Base-by-base conservation (phyloP, 2,113 vertebrate species). In the Heterotilapia buettikoferi region DNA sequence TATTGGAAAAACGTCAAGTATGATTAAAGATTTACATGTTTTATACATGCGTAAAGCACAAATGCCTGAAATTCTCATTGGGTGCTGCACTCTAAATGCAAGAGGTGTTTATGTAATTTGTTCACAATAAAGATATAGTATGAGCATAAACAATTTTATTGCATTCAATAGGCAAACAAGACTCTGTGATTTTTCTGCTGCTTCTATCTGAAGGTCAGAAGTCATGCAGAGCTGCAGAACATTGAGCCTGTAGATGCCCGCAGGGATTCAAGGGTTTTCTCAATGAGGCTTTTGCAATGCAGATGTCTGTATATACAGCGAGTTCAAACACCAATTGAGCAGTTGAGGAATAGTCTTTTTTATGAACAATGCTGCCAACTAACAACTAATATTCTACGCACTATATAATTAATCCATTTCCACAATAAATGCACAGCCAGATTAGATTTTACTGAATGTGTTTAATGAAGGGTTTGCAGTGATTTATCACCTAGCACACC, bases 301-400 rank as follows among this genome's bases (percentile, higher is more conserved):
- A 78, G 73, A 78, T 52, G 45, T 78, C 16, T 78, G 18, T 13
- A 78, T 78, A 52, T 52, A 52, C 26, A 78, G 2, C 10, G 26
- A 52, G 45, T 78, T 78, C 45, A 78, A 78, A 31, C 73, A 78
- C 26, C 73, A 78, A 45, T 78, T 47, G 40, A 76, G 16, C 71
- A 76, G 40, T 29, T 78, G 71, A 31, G 26, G 40, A 47, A 76
- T 31, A 50, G 4, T 4, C 26, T 9, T 33, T 1, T 78, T 78
- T 52, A 50, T 31, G 3, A 52, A 78, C 45, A 52, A 33, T n/a
- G 9, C 43, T 19, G 9, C 71, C 16, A 19, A 50, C 24, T 50
- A 78, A 31, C 45, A 78, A 78, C 43, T 78, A 50, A 78, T 78
- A 78, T 50, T 78, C 45, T n/a, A 78, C 45, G 3, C 14, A 13